Conservation (phyloP, 2,888 invertebrate genomes). For the Callosobruchus maculatus region DNA sequence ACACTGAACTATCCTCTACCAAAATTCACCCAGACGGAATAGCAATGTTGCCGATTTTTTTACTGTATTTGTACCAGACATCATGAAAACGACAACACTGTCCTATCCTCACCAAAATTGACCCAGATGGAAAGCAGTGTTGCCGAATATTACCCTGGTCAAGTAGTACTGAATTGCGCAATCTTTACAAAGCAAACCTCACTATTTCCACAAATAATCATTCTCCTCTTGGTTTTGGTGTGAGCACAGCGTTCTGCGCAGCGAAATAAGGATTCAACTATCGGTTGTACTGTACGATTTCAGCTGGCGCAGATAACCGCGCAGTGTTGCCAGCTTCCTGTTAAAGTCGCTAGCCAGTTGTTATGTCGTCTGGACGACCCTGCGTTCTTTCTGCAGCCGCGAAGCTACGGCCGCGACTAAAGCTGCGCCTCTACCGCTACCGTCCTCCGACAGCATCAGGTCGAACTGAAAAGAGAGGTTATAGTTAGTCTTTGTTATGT, state of each 20-base stretch:
- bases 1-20: no score
- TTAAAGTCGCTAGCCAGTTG: neutral
- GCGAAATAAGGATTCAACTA: neutral
- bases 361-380: conserved; percentile 1
- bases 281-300: neutral
- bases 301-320: neutral
- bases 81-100: neutral
- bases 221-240: neutral
- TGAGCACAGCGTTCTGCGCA: neutral
- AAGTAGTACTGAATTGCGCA: neutral
- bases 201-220: neutral
- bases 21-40: no score
- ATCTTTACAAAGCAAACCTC: neutral
- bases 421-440: conserved; percentile 95
- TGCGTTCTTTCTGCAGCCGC: conserved; percentile 9
- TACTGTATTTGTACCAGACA: no score
- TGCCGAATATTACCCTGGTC: neutral
- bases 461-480: conserved; percentile 66
- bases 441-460: conserved; percentile 93
- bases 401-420: conserved; percentile 88
- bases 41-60: no score
- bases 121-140: no score
- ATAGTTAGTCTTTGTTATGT: neutral
- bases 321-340: neutral
- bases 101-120: neutral